Conservation (phyloP, 2,888 invertebrate species). For the Chironomus riparius region DNA sequence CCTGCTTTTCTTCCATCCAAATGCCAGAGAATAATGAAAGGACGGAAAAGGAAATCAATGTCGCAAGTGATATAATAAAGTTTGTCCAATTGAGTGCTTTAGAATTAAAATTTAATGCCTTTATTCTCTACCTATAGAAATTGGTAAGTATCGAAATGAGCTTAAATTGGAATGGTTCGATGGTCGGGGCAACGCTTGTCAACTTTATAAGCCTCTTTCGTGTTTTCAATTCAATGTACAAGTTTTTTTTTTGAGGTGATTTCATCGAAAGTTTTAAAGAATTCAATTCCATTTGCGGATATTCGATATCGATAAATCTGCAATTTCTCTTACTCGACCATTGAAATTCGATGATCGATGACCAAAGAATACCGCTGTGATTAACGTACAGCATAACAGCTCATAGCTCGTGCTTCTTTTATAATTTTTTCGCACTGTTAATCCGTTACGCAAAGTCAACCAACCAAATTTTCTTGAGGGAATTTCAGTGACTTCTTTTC, state of each 20-base stretch:
- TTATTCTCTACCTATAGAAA: neutral
- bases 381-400: neutral
- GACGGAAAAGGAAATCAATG: neutral
- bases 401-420: neutral
- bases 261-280: too few species aligned
- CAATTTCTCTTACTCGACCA: neutral
- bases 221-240: too few species aligned
- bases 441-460: too few species aligned
- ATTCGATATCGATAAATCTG: too few species aligned
- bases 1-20: neutral
- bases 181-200: too few species aligned
- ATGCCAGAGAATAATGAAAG: neutral
- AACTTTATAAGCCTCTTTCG: too few species aligned
- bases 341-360: neutral
- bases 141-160: too few species aligned
- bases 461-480: too few species aligned
- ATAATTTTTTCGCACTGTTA: neutral
- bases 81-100: neutral
- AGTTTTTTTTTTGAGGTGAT: too few species aligned
- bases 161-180: too few species aligned
- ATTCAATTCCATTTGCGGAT: too few species aligned
- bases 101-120: neutral
- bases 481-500: too few species aligned
- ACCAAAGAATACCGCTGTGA: neutral
- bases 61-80: neutral